Conservation (phyloP, 2,113 vertebrate species). For the Ranitomeya imitator region DNA sequence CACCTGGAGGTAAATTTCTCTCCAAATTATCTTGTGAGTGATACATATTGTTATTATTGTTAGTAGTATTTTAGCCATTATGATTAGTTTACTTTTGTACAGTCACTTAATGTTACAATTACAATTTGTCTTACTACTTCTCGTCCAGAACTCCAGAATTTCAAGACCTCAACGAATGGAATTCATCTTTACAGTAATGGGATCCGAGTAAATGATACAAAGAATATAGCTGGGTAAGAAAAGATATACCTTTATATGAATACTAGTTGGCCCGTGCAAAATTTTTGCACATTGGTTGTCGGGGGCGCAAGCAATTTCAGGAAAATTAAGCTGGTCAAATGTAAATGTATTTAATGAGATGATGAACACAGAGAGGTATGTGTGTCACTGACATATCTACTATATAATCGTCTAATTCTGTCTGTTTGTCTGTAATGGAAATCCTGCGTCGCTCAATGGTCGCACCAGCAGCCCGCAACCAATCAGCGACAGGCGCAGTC, state of each 20-base stretch:
- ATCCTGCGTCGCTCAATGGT: too few species aligned
- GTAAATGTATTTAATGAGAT: too few species aligned
- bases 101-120: not conserved
- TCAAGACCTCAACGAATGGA: slow-evolving; percentile 89
- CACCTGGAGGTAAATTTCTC: slow-evolving; percentile 78
- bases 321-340: too few species aligned
- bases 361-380: too few species aligned
- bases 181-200: slow-evolving; percentile 87
- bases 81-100: not conserved
- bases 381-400: too few species aligned
- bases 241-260: not conserved
- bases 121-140: not conserved
- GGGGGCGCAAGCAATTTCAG: too few species aligned
- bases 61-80: not conserved
- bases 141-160: slow-evolving; percentile 86
- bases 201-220: slow-evolving; percentile 77
- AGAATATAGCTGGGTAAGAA: slow-evolving; percentile 72
- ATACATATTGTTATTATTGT: not conserved
- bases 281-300: too few species aligned
- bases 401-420: too few species aligned
- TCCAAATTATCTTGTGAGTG: not conserved
- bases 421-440: too few species aligned
- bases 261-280: too few species aligned
- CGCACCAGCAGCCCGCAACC: too few species aligned
- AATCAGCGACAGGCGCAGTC: too few species aligned